Evolutionary conservation across 2,113 vertebrate species (phyloP).

Genomic region (Seriola quinqueradiata): DNA sequence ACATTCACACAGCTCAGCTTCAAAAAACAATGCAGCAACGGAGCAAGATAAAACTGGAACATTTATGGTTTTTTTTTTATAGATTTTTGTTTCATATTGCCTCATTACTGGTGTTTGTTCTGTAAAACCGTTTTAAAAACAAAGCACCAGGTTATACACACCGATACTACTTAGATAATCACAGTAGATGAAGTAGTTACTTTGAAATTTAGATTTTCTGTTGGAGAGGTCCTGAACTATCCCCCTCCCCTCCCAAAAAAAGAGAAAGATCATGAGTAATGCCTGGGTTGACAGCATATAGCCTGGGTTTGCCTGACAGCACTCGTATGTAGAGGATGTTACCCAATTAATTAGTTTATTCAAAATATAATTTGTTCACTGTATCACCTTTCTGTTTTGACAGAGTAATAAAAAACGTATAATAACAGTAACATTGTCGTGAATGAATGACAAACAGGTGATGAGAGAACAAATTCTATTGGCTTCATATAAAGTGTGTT

Average conservation of each 20-base stretch:
- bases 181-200: constrained; percentile 7
- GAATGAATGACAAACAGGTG: constrained; percentile 24
- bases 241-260: background rate
- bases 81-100: background rate
- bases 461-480: constrained; percentile 19
- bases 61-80: background rate
- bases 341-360: background rate
- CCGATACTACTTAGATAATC: constrained; percentile 43
- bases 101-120: constrained; percentile 25
- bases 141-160: constrained; percentile 18
- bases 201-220: constrained; percentile 3
- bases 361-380: constrained; percentile 27
- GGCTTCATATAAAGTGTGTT: constrained; percentile 22
- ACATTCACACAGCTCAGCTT: constrained; percentile 28
- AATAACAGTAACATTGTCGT: constrained; percentile 33
- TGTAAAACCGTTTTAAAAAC: constrained; percentile 21
- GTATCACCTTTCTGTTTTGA: constrained; percentile 21
- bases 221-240: background rate
- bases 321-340: background rate
- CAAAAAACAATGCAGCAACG: constrained; percentile 10
- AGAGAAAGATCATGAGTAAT: background rate
- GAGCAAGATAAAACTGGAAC: constrained; percentile 28
- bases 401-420: constrained; percentile 3
- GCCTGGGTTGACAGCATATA: background rate
- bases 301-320: background rate